Evolutionary conservation across 2,113 vertebrate genomes (phyloP).

Genomic region (Lanius ludovicianus): DNA sequence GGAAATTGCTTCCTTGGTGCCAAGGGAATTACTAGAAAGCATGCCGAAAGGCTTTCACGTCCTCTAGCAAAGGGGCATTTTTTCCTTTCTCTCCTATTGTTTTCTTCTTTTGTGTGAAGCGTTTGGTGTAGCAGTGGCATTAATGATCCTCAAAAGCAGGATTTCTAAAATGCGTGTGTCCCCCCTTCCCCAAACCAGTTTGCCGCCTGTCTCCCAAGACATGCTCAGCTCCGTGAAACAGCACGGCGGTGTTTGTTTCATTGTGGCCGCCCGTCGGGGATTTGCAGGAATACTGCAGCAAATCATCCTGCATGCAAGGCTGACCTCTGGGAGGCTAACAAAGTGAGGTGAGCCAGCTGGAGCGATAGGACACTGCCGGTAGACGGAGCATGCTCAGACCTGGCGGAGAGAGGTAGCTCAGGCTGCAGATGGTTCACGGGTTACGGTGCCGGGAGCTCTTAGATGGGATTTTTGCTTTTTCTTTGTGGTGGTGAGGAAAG

Average conservation of each 20-base stretch:
- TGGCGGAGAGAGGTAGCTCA: slow-evolving; percentile 15
- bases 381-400: slow-evolving; percentile 66
- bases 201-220: not conserved
- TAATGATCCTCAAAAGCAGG: not conserved
- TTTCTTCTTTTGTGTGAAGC: not conserved
- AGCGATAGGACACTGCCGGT: slow-evolving; percentile 49
- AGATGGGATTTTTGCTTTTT: not conserved
- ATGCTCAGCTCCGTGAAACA: not conserved
- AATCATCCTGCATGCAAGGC: slow-evolving; percentile 55
- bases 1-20: not conserved
- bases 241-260: not conserved
- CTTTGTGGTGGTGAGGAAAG: not conserved
- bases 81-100: not conserved
- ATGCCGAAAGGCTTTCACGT: not conserved
- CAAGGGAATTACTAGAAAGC: slow-evolving; percentile 21
- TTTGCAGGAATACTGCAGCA: slow-evolving; percentile 64
- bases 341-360: slow-evolving; percentile 70
- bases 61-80: not conserved
- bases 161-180: not conserved
- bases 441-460: not conserved
- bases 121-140: not conserved
- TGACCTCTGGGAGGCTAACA: slow-evolving; percentile 70
- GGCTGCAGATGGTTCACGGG: slow-evolving; percentile 42
- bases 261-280: slow-evolving; percentile 10
- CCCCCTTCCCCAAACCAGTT: not conserved